Evolutionary conservation across 2,888 invertebrate species (phyloP).

Genomic region (Apeira syringaria): DNA sequence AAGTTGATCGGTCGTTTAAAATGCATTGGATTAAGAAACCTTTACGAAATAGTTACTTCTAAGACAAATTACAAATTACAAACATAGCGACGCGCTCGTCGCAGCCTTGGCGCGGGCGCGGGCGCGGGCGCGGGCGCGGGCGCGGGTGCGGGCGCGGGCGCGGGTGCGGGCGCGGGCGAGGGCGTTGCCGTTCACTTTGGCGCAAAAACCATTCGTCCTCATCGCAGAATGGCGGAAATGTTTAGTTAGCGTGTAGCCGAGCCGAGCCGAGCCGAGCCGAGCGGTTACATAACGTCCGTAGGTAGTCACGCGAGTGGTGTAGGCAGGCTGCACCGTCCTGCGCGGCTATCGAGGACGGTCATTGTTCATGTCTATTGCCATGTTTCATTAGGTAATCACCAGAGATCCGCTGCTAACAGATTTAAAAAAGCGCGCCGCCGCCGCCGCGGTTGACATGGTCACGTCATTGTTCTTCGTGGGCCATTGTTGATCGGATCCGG

Average conservation of each 20-base stretch:
- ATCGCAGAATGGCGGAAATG: slow-evolving; percentile 72
- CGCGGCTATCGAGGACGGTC: slow-evolving; percentile 51
- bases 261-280: slow-evolving; percentile 41
- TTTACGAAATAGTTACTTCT: slow-evolving; percentile 42
- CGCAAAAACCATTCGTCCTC: slow-evolving; percentile 62
- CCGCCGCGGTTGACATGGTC: slow-evolving; percentile 18
- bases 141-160: too few species aligned
- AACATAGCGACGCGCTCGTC: slow-evolving; percentile 40
- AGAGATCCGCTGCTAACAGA: slow-evolving; percentile 43
- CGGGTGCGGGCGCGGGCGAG: too few species aligned
- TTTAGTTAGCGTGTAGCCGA: slow-evolving; percentile 51
- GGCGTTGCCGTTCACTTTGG: slow-evolving; percentile 70
- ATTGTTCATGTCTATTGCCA: slow-evolving; percentile 65
- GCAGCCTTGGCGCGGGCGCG: too few species aligned
- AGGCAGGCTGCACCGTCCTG: slow-evolving; percentile 41
- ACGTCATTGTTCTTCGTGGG: slow-evolving; percentile 24
- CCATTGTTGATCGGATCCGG: slow-evolving; percentile 27
- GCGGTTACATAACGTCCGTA: slow-evolving; percentile 24
- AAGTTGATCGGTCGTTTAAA: slow-evolving; percentile 33
- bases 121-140: too few species aligned
- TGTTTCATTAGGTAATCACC: slow-evolving; percentile 64
- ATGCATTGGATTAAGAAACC: slow-evolving; percentile 37
- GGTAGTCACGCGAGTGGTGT: slow-evolving; percentile 30
- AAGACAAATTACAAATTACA: slow-evolving; percentile 42
- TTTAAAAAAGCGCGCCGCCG: slow-evolving; percentile 21